These are phyloP conservation scores for Agrochola lychnidis DNA, from an alignment of 2,888 invertebrate species.

Conservation along the genomic window DNA sequence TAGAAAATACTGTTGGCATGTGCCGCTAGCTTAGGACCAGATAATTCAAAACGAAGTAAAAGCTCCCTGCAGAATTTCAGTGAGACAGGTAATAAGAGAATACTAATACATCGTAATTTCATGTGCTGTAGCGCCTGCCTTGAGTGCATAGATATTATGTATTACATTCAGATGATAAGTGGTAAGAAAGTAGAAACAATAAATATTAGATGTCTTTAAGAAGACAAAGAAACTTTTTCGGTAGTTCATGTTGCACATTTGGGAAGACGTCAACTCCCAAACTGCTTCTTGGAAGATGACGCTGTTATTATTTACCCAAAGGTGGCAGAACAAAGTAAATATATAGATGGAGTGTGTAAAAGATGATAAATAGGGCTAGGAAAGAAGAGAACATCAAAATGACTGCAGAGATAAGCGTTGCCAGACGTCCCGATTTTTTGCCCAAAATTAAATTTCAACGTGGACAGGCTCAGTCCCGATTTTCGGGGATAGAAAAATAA, in stretches of 20 bases:
- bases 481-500: no score
- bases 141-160: neutral
- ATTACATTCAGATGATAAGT: constrained; percentile 21
- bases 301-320: neutral
- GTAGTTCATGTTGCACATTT: neutral
- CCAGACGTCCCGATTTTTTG: no score
- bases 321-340: neutral
- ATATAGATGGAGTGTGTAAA: no score
- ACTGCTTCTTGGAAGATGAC: neutral
- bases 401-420: no score
- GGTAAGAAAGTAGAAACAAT: neutral
- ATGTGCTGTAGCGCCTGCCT: neutral
- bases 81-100: constrained; percentile 33
- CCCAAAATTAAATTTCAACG: no score
- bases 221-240: neutral
- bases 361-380: neutral
- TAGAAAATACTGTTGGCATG: constrained; percentile 51
- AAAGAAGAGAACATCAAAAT: neutral
- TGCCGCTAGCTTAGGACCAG: constrained; percentile 45
- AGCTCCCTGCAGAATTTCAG: constrained; percentile 30
- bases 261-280: neutral
- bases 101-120: constrained; percentile 22
- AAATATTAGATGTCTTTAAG: neutral
- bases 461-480: no score
- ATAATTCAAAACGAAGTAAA: constrained; percentile 49